Evolutionary conservation across 2,113 vertebrate genomes (phyloP).

Genomic region (Grallaria varia): DNA sequence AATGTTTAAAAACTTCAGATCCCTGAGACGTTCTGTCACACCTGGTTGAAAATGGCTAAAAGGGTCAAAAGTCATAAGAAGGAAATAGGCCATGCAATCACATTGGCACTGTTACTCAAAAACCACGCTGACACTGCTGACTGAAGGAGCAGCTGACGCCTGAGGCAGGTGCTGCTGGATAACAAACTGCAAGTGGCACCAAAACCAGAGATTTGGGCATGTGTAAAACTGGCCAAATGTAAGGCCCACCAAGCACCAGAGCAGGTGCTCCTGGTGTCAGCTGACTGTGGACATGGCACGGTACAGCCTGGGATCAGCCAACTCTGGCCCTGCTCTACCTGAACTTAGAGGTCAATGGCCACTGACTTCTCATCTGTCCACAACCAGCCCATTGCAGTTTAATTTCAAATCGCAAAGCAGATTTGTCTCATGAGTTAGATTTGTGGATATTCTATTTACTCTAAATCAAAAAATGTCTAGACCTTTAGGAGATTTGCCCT

Average conservation of each 20-base stretch:
- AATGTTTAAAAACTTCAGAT: neutral
- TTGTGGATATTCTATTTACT: neutral
- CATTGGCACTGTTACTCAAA: neutral
- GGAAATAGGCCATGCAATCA: neutral
- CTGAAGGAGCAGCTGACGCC: neutral
- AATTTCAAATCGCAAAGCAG: neutral
- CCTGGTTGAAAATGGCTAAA: neutral
- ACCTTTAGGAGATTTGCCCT: neutral
- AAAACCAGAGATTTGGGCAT: neutral
- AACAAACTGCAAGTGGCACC: neutral
- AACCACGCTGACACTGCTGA: neutral
- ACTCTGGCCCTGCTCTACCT: neutral
- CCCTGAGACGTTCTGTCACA: neutral
- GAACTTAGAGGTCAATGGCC: neutral
- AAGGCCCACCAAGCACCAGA: neutral
- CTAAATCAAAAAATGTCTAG: neutral
- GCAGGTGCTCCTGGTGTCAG: neutral
- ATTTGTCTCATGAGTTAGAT: neutral
- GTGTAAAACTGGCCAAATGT: neutral
- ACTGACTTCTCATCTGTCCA: neutral
- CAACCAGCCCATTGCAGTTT: neutral
- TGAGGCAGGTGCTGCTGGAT: neutral
- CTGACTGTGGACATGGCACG: neutral
- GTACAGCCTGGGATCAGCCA: neutral
- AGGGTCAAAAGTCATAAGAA: neutral